Evolutionary conservation across 37 sponge, comb jelly and placozoan genomes (phyloP), one percentile per base, ranked within the genome.

Genomic region (Agelas oroides): DNA sequence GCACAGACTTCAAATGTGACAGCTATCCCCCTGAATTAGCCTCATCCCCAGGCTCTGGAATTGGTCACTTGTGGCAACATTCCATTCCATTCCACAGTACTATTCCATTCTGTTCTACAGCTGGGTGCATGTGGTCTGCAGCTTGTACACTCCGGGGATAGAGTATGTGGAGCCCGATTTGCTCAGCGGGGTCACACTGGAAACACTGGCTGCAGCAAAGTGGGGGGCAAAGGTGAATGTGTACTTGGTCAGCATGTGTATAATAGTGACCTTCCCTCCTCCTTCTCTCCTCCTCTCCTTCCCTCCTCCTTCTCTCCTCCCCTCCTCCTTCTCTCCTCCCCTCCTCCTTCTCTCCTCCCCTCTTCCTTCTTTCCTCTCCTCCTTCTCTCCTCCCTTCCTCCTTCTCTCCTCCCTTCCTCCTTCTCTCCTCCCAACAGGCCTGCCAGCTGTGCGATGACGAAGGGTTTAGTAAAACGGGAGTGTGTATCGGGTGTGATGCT

Each of bases 121-220:
- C 20, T 96, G 97, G 97, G 92, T 91, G 36, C 97, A 96, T 58
- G 79, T 90, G 70, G 97, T 96, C 35, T 96, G 97, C 67, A 46
- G 81, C 33, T 71, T 96, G 59, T 96, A 94, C 71, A 94, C 85
- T 23, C 87, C 90, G 55, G 89, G 87, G 23, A 91, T 96, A 34
- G 88, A 84, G 75, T 96, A 85, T 78, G 80, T 93, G 36, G 75
- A 87, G 21, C 90, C 94, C 0, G 56, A 27, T 16, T 30, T 73
- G 73, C 71, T 96, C 60, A 75, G 77, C 70, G 92, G 92, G 2
- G 80, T 96, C 2, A 88, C 89, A 1, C 63, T 96, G 62, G 95
- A 94, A 31, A 82, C 84, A 53, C 28, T 96, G 31, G 70, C 88
- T 20, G 77, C 89, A 17, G 27, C 40, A 23, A 61, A 71, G 20